Conservation (phyloP, 2,888 invertebrate genomes). For the Allolobophora icterica region DNA sequence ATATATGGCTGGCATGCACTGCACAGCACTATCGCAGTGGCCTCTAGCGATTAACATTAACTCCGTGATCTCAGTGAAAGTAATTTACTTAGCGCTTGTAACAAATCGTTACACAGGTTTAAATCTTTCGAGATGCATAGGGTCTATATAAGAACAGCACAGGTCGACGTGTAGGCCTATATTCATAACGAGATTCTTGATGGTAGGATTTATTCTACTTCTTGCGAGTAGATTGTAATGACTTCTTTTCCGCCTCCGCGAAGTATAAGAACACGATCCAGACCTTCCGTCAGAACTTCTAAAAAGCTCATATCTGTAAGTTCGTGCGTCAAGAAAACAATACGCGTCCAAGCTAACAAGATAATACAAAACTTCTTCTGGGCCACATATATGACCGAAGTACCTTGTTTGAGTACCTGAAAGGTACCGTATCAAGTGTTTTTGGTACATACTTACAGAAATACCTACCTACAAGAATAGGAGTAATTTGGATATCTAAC, state of each 20-base stretch:
- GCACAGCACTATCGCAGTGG: too few relatives aligned
- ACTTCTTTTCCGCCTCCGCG: constrained; percentile 96
- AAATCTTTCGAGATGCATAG: constrained; percentile 1
- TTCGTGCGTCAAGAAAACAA: constrained; percentile 29
- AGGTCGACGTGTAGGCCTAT: background rate
- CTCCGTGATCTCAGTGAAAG: too few relatives aligned
- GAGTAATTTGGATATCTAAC: too few relatives aligned
- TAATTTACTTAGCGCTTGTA: too few relatives aligned
- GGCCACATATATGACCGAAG: too few relatives aligned
- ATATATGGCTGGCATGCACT: too few relatives aligned
- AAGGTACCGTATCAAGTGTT: too few relatives aligned
- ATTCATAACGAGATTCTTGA: background rate
- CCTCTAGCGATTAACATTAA: too few relatives aligned
- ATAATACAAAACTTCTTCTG: background rate
- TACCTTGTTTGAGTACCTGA: too few relatives aligned
- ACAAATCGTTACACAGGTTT: too few relatives aligned
- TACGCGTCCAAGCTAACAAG: background rate
- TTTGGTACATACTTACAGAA: too few relatives aligned
- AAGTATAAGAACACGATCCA: constrained; percentile 95
- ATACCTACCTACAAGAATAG: too few relatives aligned
- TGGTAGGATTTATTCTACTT: background rate
- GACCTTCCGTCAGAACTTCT: constrained; percentile 93
- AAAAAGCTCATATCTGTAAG: constrained; percentile 94
- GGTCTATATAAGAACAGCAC: background rate
- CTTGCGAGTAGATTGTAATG: constrained; percentile 95